Evolutionary conservation across 2,113 vertebrate genomes (phyloP).

Genomic region (Budorcas taxicolor): DNA sequence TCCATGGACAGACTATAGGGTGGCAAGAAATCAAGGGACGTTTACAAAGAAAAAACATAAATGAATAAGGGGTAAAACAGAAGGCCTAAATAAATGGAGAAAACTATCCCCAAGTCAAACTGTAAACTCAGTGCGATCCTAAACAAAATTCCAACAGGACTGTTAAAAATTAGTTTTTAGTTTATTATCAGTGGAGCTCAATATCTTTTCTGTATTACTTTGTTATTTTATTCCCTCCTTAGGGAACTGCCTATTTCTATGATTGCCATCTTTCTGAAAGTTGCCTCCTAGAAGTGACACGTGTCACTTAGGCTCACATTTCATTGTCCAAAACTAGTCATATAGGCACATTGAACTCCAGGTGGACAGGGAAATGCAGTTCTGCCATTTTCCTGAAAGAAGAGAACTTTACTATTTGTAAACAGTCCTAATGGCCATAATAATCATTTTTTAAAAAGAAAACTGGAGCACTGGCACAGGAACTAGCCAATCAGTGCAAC

Average conservation of each 20-base stretch:
- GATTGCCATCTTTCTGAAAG: background rate
- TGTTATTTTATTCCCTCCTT: background rate
- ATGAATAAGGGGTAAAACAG: background rate
- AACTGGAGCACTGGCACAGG: background rate
- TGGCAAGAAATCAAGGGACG: background rate
- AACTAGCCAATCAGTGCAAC: background rate
- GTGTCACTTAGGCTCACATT: background rate
- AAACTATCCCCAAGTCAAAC: background rate
- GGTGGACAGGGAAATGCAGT: background rate
- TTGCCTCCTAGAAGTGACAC: background rate
- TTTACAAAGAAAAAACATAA: background rate
- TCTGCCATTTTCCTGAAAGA: background rate
- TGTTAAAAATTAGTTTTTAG: slow-evolving; percentile 5
- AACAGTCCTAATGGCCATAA: background rate
- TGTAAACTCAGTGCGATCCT: background rate
- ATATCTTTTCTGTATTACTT: background rate
- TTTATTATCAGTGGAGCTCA: background rate
- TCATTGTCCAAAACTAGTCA: background rate
- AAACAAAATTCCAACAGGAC: background rate
- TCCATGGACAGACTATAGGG: background rate
- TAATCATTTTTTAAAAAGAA: background rate
- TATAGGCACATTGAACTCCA: background rate
- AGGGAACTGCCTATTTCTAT: background rate
- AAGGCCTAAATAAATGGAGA: background rate
- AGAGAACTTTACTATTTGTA: background rate